Percentiles rank a stretch among this genome's conserved stretches.
These are phyloP conservation scores for Tenthredo distinguenda DNA, from an alignment of 2,888 invertebrate genomes.

Conservation along the genomic window DNA sequence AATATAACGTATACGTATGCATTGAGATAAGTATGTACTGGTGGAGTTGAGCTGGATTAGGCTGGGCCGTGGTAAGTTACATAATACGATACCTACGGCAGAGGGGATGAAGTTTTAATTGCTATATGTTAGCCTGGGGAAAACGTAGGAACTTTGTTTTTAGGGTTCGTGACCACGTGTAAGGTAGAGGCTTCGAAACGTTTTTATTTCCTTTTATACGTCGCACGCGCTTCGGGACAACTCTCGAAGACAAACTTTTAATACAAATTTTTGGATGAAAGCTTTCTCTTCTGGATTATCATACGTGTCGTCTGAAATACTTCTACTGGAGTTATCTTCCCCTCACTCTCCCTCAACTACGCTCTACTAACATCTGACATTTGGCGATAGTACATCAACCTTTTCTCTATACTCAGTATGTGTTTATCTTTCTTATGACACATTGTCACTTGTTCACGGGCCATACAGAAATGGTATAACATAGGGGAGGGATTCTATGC, in stretches of 20 bases:
- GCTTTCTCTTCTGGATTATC: constrained; percentile 6
- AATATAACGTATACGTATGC: constrained; percentile 56
- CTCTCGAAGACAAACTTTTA: background rate
- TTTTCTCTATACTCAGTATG: background rate
- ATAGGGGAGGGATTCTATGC: background rate
- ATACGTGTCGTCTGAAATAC: background rate
- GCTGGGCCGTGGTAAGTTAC: constrained; percentile 17
- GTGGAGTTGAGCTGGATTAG: constrained; percentile 15
- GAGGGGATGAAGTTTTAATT: constrained; percentile 68
- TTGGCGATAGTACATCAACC: background rate
- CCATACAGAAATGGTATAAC: background rate
- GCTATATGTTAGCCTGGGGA: constrained; percentile 64
- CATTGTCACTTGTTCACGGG: background rate
- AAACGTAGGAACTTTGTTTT: constrained; percentile 52
- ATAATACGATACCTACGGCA: constrained; percentile 22
- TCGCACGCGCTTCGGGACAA: background rate
- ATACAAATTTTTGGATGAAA: constrained; percentile 14
- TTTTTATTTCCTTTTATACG: constrained; percentile 23
- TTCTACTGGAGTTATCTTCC: background rate
- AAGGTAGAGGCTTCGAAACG: background rate
- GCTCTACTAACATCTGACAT: background rate
- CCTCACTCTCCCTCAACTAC: background rate
- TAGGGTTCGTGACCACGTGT: constrained; percentile 4
- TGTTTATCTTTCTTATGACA: background rate
- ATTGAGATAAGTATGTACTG: background rate